Conservation (phyloP, 2,113 vertebrate genomes). For the Podarcis cretensis region DNA sequence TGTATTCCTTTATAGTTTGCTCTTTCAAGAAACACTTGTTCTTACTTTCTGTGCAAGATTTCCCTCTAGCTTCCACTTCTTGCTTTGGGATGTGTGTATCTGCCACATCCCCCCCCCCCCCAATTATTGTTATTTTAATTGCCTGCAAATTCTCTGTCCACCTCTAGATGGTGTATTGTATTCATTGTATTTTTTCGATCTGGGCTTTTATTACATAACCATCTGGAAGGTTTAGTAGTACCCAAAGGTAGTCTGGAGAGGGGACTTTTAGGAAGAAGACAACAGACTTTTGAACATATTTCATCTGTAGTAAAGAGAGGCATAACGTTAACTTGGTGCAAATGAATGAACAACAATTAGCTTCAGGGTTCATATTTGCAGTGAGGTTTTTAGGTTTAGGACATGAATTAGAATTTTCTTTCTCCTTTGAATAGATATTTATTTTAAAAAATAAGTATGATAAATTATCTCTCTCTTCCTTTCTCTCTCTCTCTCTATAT, state of each 20-base stretch:
- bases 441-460: no score
- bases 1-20: no score
- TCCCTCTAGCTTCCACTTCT: no score
- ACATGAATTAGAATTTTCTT: not conserved
- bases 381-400: not conserved
- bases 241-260: not conserved
- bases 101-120: no score
- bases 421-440: no score
- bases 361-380: not conserved
- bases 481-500: no score
- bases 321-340: not conserved
- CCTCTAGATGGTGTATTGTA: conserved; percentile 74
- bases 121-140: not conserved
- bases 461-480: no score
- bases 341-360: not conserved
- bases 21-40: no score
- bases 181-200: conserved; percentile 31
- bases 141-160: not conserved
- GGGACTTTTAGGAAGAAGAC: not conserved
- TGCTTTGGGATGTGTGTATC: no score
- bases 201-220: conserved; percentile 38
- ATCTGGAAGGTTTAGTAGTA: not conserved
- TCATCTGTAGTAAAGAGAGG: conserved; percentile 16
- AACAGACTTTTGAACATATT: conserved; percentile 4
- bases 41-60: no score